phyloP scores from a whole-genome alignment of 2,113 vertebrate genomes.

The Caracal caracal region DNA sequence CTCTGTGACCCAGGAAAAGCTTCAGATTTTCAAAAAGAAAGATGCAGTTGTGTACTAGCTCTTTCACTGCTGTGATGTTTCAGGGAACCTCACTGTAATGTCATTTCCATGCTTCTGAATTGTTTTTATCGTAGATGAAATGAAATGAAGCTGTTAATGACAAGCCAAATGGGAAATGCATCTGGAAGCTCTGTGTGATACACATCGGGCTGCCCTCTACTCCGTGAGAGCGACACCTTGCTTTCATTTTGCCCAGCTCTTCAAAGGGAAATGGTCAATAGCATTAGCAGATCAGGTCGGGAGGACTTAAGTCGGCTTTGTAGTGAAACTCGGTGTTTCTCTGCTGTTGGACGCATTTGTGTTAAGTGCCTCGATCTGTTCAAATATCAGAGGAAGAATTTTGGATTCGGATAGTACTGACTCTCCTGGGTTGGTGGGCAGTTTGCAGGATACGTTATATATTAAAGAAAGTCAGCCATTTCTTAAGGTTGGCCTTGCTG shows the following conservation, averaged over 20 bases:
- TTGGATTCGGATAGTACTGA: not conserved
- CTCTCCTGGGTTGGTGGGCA: not conserved
- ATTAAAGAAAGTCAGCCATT: slow-evolving; percentile 30
- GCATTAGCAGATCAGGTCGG: slow-evolving; percentile 70
- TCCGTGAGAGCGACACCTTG: slow-evolving; percentile 53
- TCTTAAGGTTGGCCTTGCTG: not conserved
- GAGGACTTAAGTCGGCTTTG: not conserved
- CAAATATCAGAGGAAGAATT: not conserved
- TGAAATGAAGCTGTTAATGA: slow-evolving; percentile 74
- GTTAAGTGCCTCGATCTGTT: slow-evolving; percentile 25
- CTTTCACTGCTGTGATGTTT: slow-evolving; percentile 44
- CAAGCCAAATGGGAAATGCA: slow-evolving; percentile 62
- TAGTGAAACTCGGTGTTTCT: slow-evolving; percentile 12
- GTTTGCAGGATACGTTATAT: not conserved
- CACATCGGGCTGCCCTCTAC: not conserved
- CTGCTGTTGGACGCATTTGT: slow-evolving; percentile 22
- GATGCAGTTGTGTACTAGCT: not conserved
- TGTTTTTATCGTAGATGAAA: slow-evolving; percentile 63
- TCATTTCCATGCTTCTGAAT: slow-evolving; percentile 70
- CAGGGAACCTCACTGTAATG: slow-evolving; percentile 54
- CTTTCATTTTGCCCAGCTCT: slow-evolving; percentile 65
- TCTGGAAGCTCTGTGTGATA: slow-evolving; percentile 45
- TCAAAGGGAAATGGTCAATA: slow-evolving; percentile 72
- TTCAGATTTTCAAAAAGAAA: slow-evolving; percentile 53
- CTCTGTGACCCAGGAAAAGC: slow-evolving; percentile 36